Percentiles rank a stretch among this genome's conserved stretches.
Evolutionary conservation across 2,888 invertebrate species (phyloP).

Genomic region (Eupithecia subumbrata): DNA sequence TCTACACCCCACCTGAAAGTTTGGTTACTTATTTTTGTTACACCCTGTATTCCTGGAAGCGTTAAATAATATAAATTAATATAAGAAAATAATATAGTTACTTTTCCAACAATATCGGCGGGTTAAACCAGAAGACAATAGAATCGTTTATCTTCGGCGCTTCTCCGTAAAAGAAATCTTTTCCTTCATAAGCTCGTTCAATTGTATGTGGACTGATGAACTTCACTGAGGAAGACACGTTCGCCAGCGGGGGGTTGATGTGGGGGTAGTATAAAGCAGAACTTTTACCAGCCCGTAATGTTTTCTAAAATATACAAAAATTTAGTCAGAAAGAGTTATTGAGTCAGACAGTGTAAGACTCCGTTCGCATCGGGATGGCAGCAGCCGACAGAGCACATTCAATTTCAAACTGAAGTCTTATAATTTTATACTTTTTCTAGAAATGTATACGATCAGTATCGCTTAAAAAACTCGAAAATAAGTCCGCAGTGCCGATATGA

Average conservation of each 20-base stretch:
- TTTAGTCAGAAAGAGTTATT: neutral
- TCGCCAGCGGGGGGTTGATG: conserved; percentile 88
- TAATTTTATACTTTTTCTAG: too few relatives aligned
- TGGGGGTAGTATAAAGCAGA: conserved; percentile 89
- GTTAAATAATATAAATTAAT: neutral
- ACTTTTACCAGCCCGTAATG: neutral
- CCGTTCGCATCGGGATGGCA: neutral
- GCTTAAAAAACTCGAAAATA: too few relatives aligned
- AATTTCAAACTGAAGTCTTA: too few relatives aligned
- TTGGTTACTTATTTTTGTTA: too few relatives aligned
- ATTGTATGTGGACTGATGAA: conserved; percentile 92
- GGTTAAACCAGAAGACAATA: conserved; percentile 90
- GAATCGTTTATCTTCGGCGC: conserved; percentile 92
- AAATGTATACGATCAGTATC: too few relatives aligned
- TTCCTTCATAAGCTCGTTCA: conserved; percentile 92
- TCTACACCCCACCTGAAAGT: too few relatives aligned
- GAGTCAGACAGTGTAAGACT: too few relatives aligned
- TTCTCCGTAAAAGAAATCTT: conserved; percentile 96
- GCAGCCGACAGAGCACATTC: too few relatives aligned
- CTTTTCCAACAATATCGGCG: conserved; percentile 88
- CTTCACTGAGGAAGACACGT: conserved; percentile 88
- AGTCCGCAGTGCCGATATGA: too few relatives aligned
- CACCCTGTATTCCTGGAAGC: neutral
- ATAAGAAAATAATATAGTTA: conserved; percentile 54
- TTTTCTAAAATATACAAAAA: conserved; percentile 8